Evolutionary conservation across 64 coral and sea anemone species (phyloP).

Genomic region (Montipora sp.): DNA sequence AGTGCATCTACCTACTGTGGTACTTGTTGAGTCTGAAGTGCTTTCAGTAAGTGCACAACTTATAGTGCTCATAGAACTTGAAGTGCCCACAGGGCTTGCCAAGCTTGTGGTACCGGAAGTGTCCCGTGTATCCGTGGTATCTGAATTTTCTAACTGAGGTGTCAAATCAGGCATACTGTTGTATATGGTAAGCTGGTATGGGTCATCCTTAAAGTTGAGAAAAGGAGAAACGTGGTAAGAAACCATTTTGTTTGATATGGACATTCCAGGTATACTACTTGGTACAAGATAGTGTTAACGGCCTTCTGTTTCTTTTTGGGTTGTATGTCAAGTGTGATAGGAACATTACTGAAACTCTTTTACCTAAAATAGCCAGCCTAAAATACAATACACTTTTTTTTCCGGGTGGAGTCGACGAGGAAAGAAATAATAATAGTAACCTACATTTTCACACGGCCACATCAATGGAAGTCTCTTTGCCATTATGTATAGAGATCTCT

Average conservation of each 20-base stretch:
- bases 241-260: not conserved
- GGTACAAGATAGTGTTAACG: not conserved
- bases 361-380: not conserved
- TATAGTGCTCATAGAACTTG: not conserved
- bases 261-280: not conserved
- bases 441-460: not conserved
- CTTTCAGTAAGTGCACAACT: not conserved
- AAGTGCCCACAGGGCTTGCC: not conserved
- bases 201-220: not conserved
- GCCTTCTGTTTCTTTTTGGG: not conserved
- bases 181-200: slow-evolving; percentile 14
- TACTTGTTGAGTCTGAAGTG: not conserved
- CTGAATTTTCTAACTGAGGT: not conserved
- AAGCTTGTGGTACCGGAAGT: not conserved
- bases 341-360: not conserved
- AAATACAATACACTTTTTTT: not conserved
- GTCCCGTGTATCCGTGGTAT: not conserved
- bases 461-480: slow-evolving; percentile 7
- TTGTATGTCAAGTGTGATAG: not conserved
- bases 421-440: not conserved
- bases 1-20: not conserved
- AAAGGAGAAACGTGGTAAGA: not conserved
- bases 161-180: not conserved
- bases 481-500: not conserved
- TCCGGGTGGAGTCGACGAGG: not conserved